Evolutionary conservation across 2,888 invertebrate species (phyloP).

Genomic region (Bellardia bayeri): DNA sequence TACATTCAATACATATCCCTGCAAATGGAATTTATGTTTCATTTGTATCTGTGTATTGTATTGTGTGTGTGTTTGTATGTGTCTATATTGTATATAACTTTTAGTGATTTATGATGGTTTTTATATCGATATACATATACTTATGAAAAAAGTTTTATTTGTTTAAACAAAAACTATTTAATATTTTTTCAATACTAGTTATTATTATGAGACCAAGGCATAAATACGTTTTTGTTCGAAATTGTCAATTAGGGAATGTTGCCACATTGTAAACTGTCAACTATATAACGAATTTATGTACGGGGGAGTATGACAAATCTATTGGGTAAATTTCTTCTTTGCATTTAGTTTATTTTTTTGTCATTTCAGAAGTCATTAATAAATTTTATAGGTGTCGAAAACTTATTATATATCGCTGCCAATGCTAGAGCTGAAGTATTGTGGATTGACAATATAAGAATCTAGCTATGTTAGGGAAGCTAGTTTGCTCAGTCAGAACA

Average conservation of each 20-base stretch:
- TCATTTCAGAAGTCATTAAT: background rate
- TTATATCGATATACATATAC: slow-evolving; percentile 46
- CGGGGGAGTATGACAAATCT: background rate
- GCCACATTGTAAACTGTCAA: slow-evolving; percentile 5
- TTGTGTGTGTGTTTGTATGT: background rate
- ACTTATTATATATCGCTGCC: background rate
- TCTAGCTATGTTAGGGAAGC: too few relatives aligned
- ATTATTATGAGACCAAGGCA: slow-evolving; percentile 32
- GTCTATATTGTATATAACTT: slow-evolving; percentile 36
- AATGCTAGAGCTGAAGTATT: too few relatives aligned
- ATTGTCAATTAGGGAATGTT: slow-evolving; percentile 49
- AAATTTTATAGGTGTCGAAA: background rate
- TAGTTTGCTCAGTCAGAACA: too few relatives aligned
- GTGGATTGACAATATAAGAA: too few relatives aligned
- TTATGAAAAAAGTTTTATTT: slow-evolving; percentile 41
- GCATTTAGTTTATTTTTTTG: background rate
- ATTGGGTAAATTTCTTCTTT: background rate
- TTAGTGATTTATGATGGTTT: slow-evolving; percentile 60
- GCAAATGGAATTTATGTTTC: slow-evolving; percentile 35
- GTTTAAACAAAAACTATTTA: slow-evolving; percentile 55
- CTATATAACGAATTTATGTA: slow-evolving; percentile 22
- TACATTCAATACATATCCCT: background rate
- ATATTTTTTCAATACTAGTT: slow-evolving; percentile 26
- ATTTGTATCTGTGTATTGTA: slow-evolving; percentile 14
- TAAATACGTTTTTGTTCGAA: background rate